Evolutionary conservation across 2,888 invertebrate species (phyloP).

Genomic region (Shargacucullia verbasci): DNA sequence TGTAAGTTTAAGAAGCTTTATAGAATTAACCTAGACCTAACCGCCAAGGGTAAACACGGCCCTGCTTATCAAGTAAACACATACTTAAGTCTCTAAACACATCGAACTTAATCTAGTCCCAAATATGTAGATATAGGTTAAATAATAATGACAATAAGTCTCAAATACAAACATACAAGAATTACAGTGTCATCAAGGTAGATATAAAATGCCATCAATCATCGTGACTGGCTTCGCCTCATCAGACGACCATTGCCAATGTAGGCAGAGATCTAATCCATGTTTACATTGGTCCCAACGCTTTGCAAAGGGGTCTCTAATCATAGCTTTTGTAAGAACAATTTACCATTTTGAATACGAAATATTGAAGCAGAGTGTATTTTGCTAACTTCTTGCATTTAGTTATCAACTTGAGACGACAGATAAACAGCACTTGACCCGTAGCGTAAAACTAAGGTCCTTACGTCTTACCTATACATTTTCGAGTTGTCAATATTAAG

Average conservation of each 20-base stretch:
- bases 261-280: constrained; percentile 58
- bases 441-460: no score
- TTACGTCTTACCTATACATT: no score
- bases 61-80: constrained; percentile 11
- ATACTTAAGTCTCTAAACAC: constrained; percentile 38
- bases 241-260: constrained; percentile 51
- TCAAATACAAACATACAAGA: constrained; percentile 63
- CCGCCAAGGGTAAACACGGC: no score
- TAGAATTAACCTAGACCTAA: no score
- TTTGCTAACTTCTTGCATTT: constrained; percentile 1
- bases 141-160: constrained; percentile 68
- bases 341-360: constrained; percentile 27
- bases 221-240: constrained; percentile 45
- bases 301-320: constrained; percentile 72
- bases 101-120: constrained; percentile 52
- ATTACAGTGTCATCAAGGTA: constrained; percentile 49
- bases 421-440: constrained; percentile 1
- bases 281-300: constrained; percentile 83
- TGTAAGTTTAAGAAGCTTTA: no score
- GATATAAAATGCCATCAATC: constrained; percentile 38
- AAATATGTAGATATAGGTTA: constrained; percentile 39
- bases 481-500: no score
- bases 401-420: constrained; percentile 11
- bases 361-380: constrained; percentile 18
- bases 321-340: constrained; percentile 32